These are phyloP conservation scores for Hyposmocoma kahamanoa DNA, from an alignment of 1,140 invertebrate genomes.

Conservation along the genomic window DNA sequence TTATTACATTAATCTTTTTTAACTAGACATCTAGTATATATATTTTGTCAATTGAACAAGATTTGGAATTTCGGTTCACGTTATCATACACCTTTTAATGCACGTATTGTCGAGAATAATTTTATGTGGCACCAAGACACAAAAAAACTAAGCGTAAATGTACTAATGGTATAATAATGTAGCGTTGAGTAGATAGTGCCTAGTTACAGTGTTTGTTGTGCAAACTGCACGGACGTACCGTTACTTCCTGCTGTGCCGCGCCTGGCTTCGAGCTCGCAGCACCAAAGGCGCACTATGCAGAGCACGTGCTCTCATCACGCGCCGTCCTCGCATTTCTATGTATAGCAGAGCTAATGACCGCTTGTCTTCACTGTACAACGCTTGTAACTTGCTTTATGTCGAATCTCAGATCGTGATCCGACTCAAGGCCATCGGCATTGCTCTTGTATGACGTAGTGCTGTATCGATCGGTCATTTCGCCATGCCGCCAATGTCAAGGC, in stretches of 20 bases:
- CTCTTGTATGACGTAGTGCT: constrained; percentile 43
- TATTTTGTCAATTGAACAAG: no score
- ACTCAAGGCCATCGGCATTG: constrained; percentile 57
- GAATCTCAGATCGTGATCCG: constrained; percentile 35
- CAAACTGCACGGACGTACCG: constrained; percentile 2
- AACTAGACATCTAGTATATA: no score
- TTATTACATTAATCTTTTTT: no score
- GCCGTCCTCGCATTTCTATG: constrained; percentile 12
- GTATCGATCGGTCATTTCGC: constrained; percentile 51
- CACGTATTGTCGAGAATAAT: no score
- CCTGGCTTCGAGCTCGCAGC: neutral
- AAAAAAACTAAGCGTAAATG: no score
- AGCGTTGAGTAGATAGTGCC: no score
- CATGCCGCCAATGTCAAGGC: constrained; percentile 51
- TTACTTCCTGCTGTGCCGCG: constrained; percentile 4
- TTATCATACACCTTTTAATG: no score
- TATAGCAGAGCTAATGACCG: constrained; percentile 27
- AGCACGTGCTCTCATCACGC: constrained; percentile 14
- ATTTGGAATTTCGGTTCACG: no score
- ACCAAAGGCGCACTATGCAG: constrained; percentile 4
- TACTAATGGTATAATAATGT: no score
- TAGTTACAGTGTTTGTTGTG: no score
- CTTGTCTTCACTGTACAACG: constrained; percentile 13
- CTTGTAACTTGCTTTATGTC: constrained; percentile 21
- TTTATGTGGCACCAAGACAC: no score